Conservation (phyloP, 1,140 invertebrate species). For the roundworm (Caenorhabditis elegans) region DNA sequence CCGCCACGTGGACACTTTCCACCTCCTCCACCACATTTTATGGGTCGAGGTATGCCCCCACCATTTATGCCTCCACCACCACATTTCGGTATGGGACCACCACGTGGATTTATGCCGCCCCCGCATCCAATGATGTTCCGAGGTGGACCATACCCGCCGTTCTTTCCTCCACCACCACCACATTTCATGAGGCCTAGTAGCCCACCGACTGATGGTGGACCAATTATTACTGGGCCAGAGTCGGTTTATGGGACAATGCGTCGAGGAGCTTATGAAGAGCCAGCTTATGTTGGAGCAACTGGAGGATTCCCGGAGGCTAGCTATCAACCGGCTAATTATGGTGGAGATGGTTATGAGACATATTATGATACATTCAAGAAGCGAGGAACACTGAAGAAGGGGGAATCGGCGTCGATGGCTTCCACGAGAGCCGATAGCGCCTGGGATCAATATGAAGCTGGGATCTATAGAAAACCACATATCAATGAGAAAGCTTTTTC, state of each 20-base stretch:
- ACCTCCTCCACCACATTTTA: constrained; percentile 3
- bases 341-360: constrained; percentile 60
- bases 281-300: constrained; percentile 58
- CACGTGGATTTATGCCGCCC: constrained; percentile 47
- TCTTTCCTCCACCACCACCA: constrained; percentile 50
- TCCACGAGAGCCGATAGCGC: constrained; percentile 3
- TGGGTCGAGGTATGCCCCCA: neutral
- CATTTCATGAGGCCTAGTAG: constrained; percentile 42
- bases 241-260: constrained; percentile 63
- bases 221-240: constrained; percentile 62
- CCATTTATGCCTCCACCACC: constrained; percentile 36
- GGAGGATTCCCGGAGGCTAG: constrained; percentile 51
- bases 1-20: constrained; percentile 39
- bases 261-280: constrained; percentile 60
- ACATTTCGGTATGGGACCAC: constrained; percentile 5
- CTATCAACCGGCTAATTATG: constrained; percentile 61
- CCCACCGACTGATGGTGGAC: constrained; percentile 52
- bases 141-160: constrained; percentile 13
- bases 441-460: constrained; percentile 63
- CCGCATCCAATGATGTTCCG: constrained; percentile 50
- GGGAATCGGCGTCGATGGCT: neutral
- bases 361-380: constrained; percentile 63
- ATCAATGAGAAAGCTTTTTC: constrained; percentile 58
- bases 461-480: constrained; percentile 62
- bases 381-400: constrained; percentile 43